A percentile compares a stretch with the other conserved stretches of the same genome.
phyloP scores from a whole-genome alignment of 2,888 invertebrate genomes.

The Ephialtes manifestator region DNA sequence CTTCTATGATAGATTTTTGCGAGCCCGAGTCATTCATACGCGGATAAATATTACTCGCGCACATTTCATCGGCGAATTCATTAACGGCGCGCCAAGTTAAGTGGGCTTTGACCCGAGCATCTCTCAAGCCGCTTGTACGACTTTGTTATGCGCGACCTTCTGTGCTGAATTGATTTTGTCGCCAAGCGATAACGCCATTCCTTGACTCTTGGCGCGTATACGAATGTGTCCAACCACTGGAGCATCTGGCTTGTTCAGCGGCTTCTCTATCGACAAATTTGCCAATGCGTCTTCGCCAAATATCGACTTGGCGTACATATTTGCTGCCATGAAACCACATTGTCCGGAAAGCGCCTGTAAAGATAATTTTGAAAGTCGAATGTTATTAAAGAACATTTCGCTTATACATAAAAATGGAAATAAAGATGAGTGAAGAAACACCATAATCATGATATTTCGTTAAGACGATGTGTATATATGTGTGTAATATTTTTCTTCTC shows the following conservation, averaged over 20 bases:
- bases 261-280: conserved; percentile 99
- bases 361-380: conserved; percentile 55
- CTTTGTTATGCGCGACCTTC: conserved; percentile 87
- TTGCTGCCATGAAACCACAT: conserved; percentile 99
- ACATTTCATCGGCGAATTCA: conserved; percentile 14
- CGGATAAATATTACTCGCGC: not conserved
- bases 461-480: too few species aligned
- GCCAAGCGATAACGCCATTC: conserved; percentile 99
- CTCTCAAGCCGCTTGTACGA: conserved; percentile 83
- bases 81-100: not conserved
- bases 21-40: not conserved
- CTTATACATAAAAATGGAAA: not conserved
- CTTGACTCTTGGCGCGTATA: conserved; percentile 99
- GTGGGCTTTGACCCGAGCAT: not conserved
- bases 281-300: conserved; percentile 99
- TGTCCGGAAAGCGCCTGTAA: conserved; percentile 96
- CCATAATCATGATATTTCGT: not conserved
- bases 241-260: conserved; percentile 94
- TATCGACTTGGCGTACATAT: conserved; percentile 99
- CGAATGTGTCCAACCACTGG: conserved; percentile 98
- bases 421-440: conserved; percentile 32
- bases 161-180: conserved; percentile 99
- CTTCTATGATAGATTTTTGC: not conserved
- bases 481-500: too few species aligned
- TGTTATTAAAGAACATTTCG: conserved; percentile 3